Percentiles rank a stretch among this genome's conserved stretches.
These are phyloP conservation scores for Gymnocephalus cernua DNA, from an alignment of 2,113 vertebrate genomes.

Conservation along the genomic window DNA sequence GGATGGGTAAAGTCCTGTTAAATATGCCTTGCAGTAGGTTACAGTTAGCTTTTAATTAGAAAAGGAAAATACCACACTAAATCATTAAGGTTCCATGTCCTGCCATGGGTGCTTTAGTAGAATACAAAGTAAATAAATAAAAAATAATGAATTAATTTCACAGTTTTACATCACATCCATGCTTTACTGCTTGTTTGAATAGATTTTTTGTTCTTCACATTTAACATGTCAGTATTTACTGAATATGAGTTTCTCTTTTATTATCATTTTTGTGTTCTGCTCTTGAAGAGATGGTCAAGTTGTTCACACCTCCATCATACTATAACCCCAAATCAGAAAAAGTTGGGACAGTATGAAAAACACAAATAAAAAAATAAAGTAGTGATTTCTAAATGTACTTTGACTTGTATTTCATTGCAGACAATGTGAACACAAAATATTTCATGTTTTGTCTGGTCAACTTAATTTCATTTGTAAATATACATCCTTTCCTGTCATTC, in stretches of 20 bases:
- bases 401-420: no score
- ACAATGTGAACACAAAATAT: no score
- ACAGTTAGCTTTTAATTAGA: conserved; percentile 77
- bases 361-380: no score
- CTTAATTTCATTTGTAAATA: no score
- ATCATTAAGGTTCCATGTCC: conserved; percentile 49
- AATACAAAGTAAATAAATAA: conserved; percentile 1
- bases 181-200: conserved; percentile 5
- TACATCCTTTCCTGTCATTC: no score
- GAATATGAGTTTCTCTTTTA: conserved; percentile 21
- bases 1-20: conserved; percentile 66
- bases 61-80: conserved; percentile 43
- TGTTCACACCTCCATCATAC: conserved; percentile 26
- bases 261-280: conserved; percentile 39
- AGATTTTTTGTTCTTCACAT: conserved; percentile 24
- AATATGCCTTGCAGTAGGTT: conserved; percentile 64
- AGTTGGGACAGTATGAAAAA: no score
- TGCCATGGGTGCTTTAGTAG: conserved; percentile 16
- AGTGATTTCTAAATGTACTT: no score
- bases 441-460: no score
- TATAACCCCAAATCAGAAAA: no score
- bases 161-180: conserved; percentile 1
- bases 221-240: conserved; percentile 3
- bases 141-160: neutral
- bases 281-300: conserved; percentile 31